phyloP scores from a whole-genome alignment of 1,140 invertebrate genomes.

The Alviniconcha marisindica region DNA sequence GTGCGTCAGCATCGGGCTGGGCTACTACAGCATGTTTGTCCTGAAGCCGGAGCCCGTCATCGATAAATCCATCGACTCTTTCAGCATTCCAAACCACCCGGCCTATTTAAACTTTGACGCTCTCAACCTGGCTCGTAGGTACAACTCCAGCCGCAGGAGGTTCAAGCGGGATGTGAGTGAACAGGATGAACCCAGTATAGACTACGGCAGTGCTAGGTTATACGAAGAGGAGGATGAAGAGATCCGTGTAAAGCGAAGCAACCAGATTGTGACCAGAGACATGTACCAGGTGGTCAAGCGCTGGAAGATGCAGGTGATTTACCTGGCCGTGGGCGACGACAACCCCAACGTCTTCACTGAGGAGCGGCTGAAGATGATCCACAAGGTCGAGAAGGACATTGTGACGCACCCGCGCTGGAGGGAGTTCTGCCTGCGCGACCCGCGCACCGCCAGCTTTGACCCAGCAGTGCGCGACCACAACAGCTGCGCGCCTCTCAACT shows the following conservation, averaged over 20 bases:
- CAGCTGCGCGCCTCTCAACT: conserved; percentile 69
- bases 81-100: conserved; percentile 69
- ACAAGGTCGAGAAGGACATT: conserved; percentile 66
- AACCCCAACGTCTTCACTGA: conserved; percentile 67
- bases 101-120: conserved; percentile 61
- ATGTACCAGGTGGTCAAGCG: neutral
- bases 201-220: neutral
- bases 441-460: conserved; percentile 32
- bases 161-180: conserved; percentile 12
- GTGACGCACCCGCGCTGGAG: conserved; percentile 57
- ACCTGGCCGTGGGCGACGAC: conserved; percentile 58
- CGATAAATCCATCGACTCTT: conserved; percentile 68
- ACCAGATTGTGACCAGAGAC: conserved; percentile 42
- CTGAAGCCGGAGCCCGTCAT: conserved; percentile 58
- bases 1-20: conserved; percentile 52
- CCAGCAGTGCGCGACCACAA: conserved; percentile 53
- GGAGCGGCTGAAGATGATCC: conserved; percentile 61
- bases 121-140: conserved; percentile 53
- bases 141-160: conserved; percentile 39
- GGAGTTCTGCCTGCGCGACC: conserved; percentile 67
- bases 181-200: neutral
- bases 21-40: conserved; percentile 56
- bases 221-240: neutral
- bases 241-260: conserved; percentile 35
- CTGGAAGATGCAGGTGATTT: conserved; percentile 46